These are phyloP conservation scores for Zelleria hepariella DNA, from an alignment of 2,888 invertebrate species.

Conservation along the genomic window DNA sequence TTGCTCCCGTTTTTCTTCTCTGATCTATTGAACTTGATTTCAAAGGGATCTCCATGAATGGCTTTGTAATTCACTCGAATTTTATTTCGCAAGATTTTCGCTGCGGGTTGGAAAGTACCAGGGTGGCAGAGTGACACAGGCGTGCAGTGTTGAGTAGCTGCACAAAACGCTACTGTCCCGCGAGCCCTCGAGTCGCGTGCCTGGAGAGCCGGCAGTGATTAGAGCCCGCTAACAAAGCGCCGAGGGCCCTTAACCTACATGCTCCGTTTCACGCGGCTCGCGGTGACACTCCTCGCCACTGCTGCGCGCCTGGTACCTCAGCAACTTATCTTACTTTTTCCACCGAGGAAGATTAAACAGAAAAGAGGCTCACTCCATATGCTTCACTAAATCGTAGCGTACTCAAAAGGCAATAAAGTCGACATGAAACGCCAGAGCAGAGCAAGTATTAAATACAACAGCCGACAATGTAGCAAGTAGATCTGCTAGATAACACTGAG, in stretches of 20 bases:
- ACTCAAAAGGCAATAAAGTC: constrained; percentile 12
- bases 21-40: not conserved
- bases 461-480: constrained; percentile 42
- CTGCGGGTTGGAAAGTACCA: constrained; percentile 22
- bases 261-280: constrained; percentile 62
- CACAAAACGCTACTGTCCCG: constrained; percentile 65
- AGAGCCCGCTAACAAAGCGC: constrained; percentile 70
- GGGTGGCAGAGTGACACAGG: constrained; percentile 30
- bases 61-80: not conserved
- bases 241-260: constrained; percentile 67
- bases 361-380: not conserved
- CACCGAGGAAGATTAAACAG: not conserved
- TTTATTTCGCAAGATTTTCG: not conserved
- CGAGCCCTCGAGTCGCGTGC: constrained; percentile 55
- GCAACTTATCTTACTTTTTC: constrained; percentile 40
- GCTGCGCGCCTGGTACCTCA: constrained; percentile 44
- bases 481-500: constrained; percentile 40
- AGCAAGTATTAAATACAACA: constrained; percentile 45
- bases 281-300: constrained; percentile 48
- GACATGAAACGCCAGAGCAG: constrained; percentile 31
- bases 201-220: constrained; percentile 65
- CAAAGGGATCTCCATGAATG: not conserved
- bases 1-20: constrained; percentile 14
- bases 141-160: constrained; percentile 45
- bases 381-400: constrained; percentile 1